Conservation (phyloP, 2,797 vertebrate species). For the Columba guinea region DNA sequence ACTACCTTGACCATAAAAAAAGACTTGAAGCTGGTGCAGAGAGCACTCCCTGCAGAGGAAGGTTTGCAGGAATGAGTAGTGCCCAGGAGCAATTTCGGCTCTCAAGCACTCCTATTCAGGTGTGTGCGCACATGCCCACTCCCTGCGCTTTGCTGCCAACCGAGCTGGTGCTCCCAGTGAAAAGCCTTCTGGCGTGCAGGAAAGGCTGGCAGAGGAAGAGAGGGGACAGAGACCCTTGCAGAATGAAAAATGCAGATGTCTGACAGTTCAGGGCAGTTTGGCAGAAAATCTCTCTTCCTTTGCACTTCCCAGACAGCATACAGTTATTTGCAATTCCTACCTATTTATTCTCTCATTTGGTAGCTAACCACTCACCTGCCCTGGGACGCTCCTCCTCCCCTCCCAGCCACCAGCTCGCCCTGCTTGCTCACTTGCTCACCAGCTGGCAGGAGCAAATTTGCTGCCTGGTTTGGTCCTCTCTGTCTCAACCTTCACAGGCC, state of each 20-base stretch:
- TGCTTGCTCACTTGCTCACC: not conserved
- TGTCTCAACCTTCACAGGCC: not conserved
- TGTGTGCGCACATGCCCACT: not conserved
- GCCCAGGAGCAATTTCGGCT: not conserved
- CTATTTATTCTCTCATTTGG: not conserved
- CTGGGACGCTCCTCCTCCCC: not conserved
- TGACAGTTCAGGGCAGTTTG: not conserved
- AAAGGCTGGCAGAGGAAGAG: not conserved
- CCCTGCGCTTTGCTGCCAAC: not conserved
- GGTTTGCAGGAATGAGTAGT: not conserved
- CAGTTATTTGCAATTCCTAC: constrained; percentile 43
- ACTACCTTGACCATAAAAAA: not conserved
- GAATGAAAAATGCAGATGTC: not conserved
- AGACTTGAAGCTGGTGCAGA: not conserved
- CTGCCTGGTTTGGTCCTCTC: not conserved
- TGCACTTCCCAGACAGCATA: not conserved
- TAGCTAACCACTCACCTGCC: not conserved
- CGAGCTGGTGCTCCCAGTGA: not conserved
- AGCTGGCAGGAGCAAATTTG: not conserved
- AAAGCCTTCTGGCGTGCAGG: not conserved
- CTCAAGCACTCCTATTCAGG: not conserved
- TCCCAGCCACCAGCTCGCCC: not conserved
- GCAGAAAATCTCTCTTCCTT: not conserved
- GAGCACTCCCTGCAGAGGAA: not conserved
- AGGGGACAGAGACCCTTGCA: not conserved